A percentile compares a stretch with the other conserved stretches of the same genome.
Evolutionary conservation across 2,888 invertebrate genomes (phyloP).

Genomic region (Netelia melanura): DNA sequence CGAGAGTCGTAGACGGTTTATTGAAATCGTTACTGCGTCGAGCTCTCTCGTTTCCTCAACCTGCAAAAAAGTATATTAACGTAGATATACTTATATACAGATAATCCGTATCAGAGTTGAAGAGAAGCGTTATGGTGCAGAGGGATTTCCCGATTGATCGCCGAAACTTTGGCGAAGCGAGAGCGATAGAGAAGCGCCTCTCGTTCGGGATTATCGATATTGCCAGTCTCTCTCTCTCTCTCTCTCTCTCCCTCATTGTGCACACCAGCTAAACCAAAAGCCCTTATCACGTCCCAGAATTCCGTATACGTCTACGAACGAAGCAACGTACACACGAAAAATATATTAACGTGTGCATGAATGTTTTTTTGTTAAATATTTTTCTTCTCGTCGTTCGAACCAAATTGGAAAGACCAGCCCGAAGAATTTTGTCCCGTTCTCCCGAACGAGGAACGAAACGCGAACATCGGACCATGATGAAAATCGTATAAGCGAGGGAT

Average conservation of each 20-base stretch:
- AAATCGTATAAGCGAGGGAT: constrained; percentile 41
- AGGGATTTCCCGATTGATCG: constrained; percentile 59
- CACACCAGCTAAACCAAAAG: constrained; percentile 33
- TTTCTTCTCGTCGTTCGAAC: background rate
- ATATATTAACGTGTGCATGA: background rate
- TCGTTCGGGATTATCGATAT: constrained; percentile 63
- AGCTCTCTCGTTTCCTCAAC: constrained; percentile 21
- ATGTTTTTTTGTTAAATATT: constrained; percentile 17
- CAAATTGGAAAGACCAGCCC: background rate
- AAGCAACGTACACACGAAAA: background rate
- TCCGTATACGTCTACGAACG: background rate
- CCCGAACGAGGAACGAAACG: background rate
- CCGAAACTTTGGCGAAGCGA: constrained; percentile 49
- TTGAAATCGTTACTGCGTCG: constrained; percentile 50
- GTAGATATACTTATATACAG: constrained; percentile 19
- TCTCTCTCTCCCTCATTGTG: background rate
- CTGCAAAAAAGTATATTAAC: background rate
- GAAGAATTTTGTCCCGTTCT: background rate
- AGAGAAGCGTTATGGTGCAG: background rate
- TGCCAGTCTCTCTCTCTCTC: constrained; percentile 34
- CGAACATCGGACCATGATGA: constrained; percentile 18
- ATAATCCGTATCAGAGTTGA: background rate
- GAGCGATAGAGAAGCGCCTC: background rate
- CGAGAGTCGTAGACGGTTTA: constrained; percentile 25
- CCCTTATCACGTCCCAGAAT: constrained; percentile 50